Evolutionary conservation across 2,797 vertebrate species (phyloP).

Genomic region (Centropyge bicolor): DNA sequence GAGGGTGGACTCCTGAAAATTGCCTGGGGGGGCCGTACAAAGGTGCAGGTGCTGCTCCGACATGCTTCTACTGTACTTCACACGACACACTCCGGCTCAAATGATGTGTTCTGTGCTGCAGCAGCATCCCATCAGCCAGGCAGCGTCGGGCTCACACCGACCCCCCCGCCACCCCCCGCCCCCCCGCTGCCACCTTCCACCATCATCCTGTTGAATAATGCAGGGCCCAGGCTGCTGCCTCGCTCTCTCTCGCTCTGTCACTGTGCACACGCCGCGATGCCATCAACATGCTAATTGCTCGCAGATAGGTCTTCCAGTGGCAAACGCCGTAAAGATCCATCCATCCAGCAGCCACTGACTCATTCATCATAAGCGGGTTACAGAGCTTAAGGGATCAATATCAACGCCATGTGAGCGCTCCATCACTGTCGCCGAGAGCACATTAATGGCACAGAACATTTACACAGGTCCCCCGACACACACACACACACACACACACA

Average conservation of each 20-base stretch:
- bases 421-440: constrained; percentile 63
- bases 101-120: constrained; percentile 56
- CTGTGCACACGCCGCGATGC: constrained; percentile 37
- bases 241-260: constrained; percentile 53
- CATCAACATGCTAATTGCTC: constrained; percentile 79
- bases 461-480: constrained; percentile 45
- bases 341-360: constrained; percentile 51
- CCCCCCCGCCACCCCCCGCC: constrained; percentile 60
- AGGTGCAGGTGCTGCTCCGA: constrained; percentile 33
- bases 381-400: constrained; percentile 72
- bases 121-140: constrained; percentile 61
- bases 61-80: constrained; percentile 34
- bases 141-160: constrained; percentile 42
- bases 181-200: constrained; percentile 55
- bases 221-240: constrained; percentile 49
- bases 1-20: constrained; percentile 29
- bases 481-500: background rate
- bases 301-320: constrained; percentile 57
- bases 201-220: constrained; percentile 81
- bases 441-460: constrained; percentile 58
- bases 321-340: constrained; percentile 50
- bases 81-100: constrained; percentile 51
- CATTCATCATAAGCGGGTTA: constrained; percentile 77
- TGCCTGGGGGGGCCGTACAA: background rate
- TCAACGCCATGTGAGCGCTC: constrained; percentile 61